Base-by-base conservation (phyloP, 2,113 vertebrate genomes). In the Regulus satrapa region DNA sequence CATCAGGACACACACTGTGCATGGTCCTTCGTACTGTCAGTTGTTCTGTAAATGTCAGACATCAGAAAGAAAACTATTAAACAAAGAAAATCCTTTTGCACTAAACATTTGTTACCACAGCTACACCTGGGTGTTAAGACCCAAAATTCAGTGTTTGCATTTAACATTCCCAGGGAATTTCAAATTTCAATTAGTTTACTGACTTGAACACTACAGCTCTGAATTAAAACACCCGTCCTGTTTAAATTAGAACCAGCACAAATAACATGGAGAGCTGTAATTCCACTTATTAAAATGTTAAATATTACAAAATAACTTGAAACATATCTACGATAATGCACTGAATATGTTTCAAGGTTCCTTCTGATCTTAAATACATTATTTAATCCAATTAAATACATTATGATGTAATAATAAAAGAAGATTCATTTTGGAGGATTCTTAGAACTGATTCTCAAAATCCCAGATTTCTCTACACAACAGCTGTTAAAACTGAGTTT, bases 1-100 rank as follows among this genome's bases (percentile, higher is more conserved):
- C 94, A 94, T 62, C 78, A 67, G 85, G 82, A 61, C 66, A 82
- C 52, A 40, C 69, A 63, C 52, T 79, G 92, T 31, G 66, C 93
- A 92, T 89, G 79, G 93, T 95, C 91, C 88, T 74, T 77, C 48
- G 77, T 81, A 79, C 89, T 7, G 3, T 63, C 81, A 89, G 75
- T 21, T 82, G 80, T 81, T 93, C 98, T 98, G 94, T 41, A 95
- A 91, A 21, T 61, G 86, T 80, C 75, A 85, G 9, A 97, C 36
- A 89, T 72, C 14, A 87, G 28, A 73, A 66, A 87, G 21, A 85
- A 88, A 95, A 95, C 45, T 38, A 89, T 61, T 64, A 66, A 93
- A 88, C 29, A 55, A 41, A 78, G 40, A 64, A 76, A 71, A 76
- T 16, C 10, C 14, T 41, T 28, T 38, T 80, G 36, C 24, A 73